These are phyloP conservation scores for Chelidonichthys spinosus DNA, from an alignment of 2,797 vertebrate species.

Conservation along the genomic window DNA sequence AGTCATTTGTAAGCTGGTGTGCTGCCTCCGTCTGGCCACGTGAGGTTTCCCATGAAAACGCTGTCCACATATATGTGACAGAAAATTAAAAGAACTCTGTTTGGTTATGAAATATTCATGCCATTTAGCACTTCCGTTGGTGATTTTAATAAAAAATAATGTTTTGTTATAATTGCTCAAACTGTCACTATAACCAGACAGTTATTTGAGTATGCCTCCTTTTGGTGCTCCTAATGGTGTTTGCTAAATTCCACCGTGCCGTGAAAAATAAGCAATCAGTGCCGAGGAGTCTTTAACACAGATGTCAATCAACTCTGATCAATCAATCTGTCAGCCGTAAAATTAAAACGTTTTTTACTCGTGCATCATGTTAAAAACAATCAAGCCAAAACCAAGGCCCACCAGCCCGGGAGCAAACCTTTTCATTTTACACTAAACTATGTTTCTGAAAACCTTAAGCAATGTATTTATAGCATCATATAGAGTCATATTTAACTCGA, in stretches of 20 bases:
- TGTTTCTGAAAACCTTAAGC: neutral
- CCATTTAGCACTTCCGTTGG: constrained; percentile 35
- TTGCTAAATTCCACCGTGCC: neutral
- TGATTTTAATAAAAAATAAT: neutral
- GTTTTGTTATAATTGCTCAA: neutral
- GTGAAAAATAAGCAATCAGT: neutral
- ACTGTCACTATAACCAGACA: neutral
- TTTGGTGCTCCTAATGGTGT: neutral
- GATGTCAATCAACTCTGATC: neutral
- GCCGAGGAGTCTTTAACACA: neutral
- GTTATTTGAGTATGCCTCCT: neutral
- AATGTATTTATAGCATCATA: neutral
- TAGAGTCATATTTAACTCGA: neutral
- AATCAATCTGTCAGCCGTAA: neutral
- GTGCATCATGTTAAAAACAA: neutral
- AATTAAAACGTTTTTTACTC: neutral
- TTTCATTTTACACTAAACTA: neutral
- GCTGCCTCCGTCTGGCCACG: constrained; percentile 58
- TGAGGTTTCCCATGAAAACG: constrained; percentile 28
- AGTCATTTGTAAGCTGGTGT: constrained; percentile 49
- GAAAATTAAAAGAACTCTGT: neutral
- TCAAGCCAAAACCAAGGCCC: neutral
- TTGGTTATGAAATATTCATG: neutral
- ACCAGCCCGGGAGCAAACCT: neutral
- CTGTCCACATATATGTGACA: constrained; percentile 13